A percentile compares a stretch with the other conserved stretches of the same genome.
phyloP scores from a whole-genome alignment of 2,888 invertebrate species.

The Ypsolopha scabrella region DNA sequence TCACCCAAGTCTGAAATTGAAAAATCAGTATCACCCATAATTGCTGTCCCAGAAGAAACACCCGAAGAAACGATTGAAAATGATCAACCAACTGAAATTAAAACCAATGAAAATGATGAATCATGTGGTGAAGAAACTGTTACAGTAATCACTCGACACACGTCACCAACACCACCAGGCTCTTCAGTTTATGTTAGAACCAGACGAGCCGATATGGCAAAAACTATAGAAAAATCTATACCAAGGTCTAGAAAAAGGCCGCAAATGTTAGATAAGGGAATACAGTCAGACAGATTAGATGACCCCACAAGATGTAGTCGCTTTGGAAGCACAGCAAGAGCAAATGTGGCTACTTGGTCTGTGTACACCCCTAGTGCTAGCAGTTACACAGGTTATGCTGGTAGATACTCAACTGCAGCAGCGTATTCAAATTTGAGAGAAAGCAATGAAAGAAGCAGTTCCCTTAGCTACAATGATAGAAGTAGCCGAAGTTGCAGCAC shows the following conservation, averaged over 20 bases:
- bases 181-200: conserved; percentile 73
- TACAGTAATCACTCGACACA: conserved; percentile 78
- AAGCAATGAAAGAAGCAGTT: conserved; percentile 32
- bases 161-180: conserved; percentile 82
- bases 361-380: conserved; percentile 64
- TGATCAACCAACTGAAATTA: conserved; percentile 15
- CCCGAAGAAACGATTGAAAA: conserved; percentile 17
- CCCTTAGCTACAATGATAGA: conserved; percentile 36
- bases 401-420: conserved; percentile 58
- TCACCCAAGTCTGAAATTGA: conserved; percentile 26
- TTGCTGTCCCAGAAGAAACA: conserved; percentile 15
- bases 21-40: conserved; percentile 25
- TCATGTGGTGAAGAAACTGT: conserved; percentile 55
- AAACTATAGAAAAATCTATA: conserved; percentile 78
- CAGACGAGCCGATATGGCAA: conserved; percentile 79
- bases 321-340: conserved; percentile 70
- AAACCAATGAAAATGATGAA: conserved; percentile 13
- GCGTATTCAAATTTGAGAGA: conserved; percentile 52
- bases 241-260: conserved; percentile 67
- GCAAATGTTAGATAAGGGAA: conserved; percentile 75
- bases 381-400: conserved; percentile 57
- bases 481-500: conserved; percentile 48
- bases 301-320: conserved; percentile 76
- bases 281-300: conserved; percentile 80
- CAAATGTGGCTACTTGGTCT: conserved; percentile 73